phyloP scores from a whole-genome alignment of 2,113 vertebrate genomes.

The Lutjanus erythropterus region DNA sequence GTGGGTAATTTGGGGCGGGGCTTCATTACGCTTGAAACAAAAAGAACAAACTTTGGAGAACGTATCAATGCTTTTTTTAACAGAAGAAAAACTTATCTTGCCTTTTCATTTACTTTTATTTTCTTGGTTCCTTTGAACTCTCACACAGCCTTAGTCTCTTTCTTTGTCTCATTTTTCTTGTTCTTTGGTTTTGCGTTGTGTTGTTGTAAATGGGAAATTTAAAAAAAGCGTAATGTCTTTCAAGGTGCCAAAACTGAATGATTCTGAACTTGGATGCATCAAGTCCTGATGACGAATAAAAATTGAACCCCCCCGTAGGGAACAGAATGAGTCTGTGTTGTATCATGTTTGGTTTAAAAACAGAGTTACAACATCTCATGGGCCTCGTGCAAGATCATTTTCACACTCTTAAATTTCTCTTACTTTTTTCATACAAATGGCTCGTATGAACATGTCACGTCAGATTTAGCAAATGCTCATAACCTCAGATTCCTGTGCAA shows the following conservation, averaged over 20 bases:
- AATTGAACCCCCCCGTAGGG: slow-evolving; percentile 76
- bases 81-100: slow-evolving; percentile 56
- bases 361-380: too few relatives aligned
- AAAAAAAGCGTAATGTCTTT: slow-evolving; percentile 78
- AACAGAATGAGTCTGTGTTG: slow-evolving; percentile 60
- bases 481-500: too few relatives aligned
- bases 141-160: slow-evolving; percentile 79
- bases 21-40: slow-evolving; percentile 67
- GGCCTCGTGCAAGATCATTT: too few relatives aligned
- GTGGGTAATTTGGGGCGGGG: slow-evolving; percentile 53
- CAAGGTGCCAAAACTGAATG: slow-evolving; percentile 85
- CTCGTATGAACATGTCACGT: too few relatives aligned
- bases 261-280: slow-evolving; percentile 85
- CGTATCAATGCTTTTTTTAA: slow-evolving; percentile 67
- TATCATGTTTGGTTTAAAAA: slow-evolving; percentile 38
- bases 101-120: slow-evolving; percentile 62
- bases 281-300: slow-evolving; percentile 84
- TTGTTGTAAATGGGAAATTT: slow-evolving; percentile 81
- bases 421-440: too few relatives aligned
- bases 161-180: slow-evolving; percentile 61
- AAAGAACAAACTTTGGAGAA: slow-evolving; percentile 66
- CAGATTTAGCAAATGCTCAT: too few relatives aligned
- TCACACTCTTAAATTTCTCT: too few relatives aligned
- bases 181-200: slow-evolving; percentile 77
- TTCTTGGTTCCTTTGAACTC: slow-evolving; percentile 50